Base-by-base conservation (phyloP, 2,888 invertebrate genomes). In the Allophyes oxyacanthae region DNA sequence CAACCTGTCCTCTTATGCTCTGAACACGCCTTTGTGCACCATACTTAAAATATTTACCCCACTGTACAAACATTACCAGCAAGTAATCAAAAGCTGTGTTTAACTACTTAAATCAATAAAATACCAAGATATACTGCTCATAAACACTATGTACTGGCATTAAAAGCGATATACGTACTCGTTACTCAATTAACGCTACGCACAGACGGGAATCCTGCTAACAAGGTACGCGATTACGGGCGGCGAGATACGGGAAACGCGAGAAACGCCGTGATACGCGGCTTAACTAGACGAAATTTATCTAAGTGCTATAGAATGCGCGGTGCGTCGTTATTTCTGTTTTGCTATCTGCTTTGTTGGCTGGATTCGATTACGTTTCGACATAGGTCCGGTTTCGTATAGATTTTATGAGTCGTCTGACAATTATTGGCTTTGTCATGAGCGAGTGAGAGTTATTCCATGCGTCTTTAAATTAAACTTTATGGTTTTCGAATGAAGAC, bases 171-270 rank as follows among this genome's bases (percentile, higher is more conserved):
- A 79, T 80, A 83, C 79, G 76, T 78, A 76, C 72, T 74, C 76
- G 79, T 84, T 84, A 83, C 82, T 86, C 87, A 88, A 88, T 89
- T 89, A 88, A 85, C 84, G 82, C 79, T 77, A 75, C 72, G 79
- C 75, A 78, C 46, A 59, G 81, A 65, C 75, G 77, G 72, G 74
- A 83, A 81, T 83, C 80, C 79, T 53, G 77, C 86, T 86, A 88
- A 88, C 87, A 84, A 86, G 87, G 82, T 83, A 74, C 73, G 73
- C 73, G 77, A 74, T 70, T 61, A 60, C 40, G 44, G 51, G 66
- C 74, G 77, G 76, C 77, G 73, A 72, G 69, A 64, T 66, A 68
- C 65, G 74, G 62, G 72, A 71, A 75, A 69, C 64, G 77, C 64
- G 73, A 73, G 79, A 78, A 74, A 79, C 56, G 28, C 71, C 61